Evolutionary conservation across 2,113 vertebrate genomes (phyloP).

Genomic region (Gasterosteus nipponicus): DNA sequence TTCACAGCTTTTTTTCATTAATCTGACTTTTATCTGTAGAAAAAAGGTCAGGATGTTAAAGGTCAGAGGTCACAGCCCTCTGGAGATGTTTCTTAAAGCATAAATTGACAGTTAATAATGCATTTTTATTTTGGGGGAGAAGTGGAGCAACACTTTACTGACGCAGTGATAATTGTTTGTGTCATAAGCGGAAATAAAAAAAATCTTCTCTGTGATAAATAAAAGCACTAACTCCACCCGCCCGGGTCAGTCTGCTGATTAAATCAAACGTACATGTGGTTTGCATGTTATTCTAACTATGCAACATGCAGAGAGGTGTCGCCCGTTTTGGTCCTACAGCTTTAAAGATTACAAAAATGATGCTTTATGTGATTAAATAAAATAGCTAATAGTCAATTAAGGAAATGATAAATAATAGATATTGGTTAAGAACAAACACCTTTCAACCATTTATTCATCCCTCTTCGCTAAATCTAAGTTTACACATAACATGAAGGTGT

Average conservation of each 20-base stretch:
- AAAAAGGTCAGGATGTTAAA: not conserved
- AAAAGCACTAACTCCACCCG: conserved; percentile 65
- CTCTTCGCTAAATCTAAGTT: too few relatives aligned
- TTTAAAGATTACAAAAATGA: too few relatives aligned
- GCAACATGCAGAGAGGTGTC: too few relatives aligned
- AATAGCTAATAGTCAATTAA: too few relatives aligned
- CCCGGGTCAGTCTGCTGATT: conserved; percentile 1
- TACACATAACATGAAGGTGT: too few relatives aligned
- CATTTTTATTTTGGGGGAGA: conserved; percentile 5
- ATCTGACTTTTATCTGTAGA: conserved; percentile 14
- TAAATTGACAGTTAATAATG: conserved; percentile 30
- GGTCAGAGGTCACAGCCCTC: conserved; percentile 1
- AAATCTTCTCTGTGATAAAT: conserved; percentile 67
- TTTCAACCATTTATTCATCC: too few relatives aligned
- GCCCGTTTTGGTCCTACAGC: too few relatives aligned
- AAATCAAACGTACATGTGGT: not conserved
- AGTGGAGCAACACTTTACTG: conserved; percentile 67
- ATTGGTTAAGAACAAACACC: too few relatives aligned
- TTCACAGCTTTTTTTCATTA: conserved; percentile 13
- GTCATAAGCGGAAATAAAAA: conserved; percentile 44
- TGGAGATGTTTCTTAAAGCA: not conserved
- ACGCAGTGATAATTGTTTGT: conserved; percentile 53
- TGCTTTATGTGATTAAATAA: too few relatives aligned
- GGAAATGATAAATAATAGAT: too few relatives aligned
- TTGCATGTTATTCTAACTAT: too few relatives aligned